Base-by-base conservation (phyloP, 2,888 invertebrate genomes). In the Drosophila paracracens region DNA sequence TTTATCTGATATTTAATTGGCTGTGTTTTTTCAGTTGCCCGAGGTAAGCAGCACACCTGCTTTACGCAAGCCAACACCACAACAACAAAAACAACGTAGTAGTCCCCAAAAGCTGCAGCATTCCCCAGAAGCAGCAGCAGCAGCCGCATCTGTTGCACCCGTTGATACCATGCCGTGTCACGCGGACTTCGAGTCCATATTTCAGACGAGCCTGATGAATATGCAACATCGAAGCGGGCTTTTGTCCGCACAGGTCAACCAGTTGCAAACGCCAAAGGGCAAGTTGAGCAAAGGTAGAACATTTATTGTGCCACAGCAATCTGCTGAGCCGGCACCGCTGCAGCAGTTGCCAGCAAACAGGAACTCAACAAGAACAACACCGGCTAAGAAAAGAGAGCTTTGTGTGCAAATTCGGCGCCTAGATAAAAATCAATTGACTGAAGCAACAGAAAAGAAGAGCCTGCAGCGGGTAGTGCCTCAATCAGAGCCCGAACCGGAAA, bases 11-110 rank as follows among this genome's bases (percentile, higher is more conserved):
- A 46, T 43, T 27, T 27, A 16, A 27, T 36, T 16, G 11, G 10
- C 18, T 6, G 4, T 2, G 10, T 13, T 29, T 7, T 16, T 50
- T 6, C 46, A 83, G 90, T 1, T 59, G 4, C 82, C 81, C 16
- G n/a, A 16, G 10, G 31, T 72, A 4, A 70, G 63, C 35, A 78
- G 81, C 43, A 81, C 78, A 3, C 75, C 75, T 16, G 48, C 64
- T 16, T 10, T 29, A 21, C 21, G 10, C 8, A 74, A 57, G 25
- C 8, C 25, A 18, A 35, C 4, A 11, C 2, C 25, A 2, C 13
- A 18, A 6, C n/a, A 13, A 2, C 36, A 50, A 18, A 27, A 25
- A 8, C 33, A 48, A 35, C 21, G 11, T 11, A 35, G 10, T 6
- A 18, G 25, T 35, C 11, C 18, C 3, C 18, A 21, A 18, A 5